Conservation (phyloP, 2,888 invertebrate genomes). For the Melinaea marsaeus region DNA sequence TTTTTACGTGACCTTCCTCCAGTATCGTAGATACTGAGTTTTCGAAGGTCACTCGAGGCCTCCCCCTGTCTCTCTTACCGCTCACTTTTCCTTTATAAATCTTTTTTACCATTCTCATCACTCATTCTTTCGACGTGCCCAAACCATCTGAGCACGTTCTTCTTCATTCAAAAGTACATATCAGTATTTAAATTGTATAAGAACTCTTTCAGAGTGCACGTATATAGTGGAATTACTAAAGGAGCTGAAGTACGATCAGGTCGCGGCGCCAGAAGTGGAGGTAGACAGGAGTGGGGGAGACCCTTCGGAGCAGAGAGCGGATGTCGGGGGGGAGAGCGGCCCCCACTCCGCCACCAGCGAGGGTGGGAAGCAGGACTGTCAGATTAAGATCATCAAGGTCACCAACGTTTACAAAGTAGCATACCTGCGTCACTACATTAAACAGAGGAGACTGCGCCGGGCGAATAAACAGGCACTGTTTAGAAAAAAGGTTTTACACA, state of each 20-base stretch:
- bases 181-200: conserved; percentile 17
- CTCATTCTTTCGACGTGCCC: too few relatives aligned
- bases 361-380: conserved; percentile 52
- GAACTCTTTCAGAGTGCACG: conserved; percentile 50
- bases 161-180: background rate
- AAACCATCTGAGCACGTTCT: too few relatives aligned
- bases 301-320: conserved; percentile 41
- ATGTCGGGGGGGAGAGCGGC: background rate
- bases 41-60: too few relatives aligned
- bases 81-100: too few relatives aligned
- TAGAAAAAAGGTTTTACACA: conserved; percentile 56
- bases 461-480: conserved; percentile 57
- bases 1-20: too few relatives aligned
- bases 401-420: conserved; percentile 70
- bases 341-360: conserved; percentile 47
- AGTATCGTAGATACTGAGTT: too few relatives aligned
- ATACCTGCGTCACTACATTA: conserved; percentile 64
- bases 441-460: conserved; percentile 58
- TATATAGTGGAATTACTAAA: conserved; percentile 55
- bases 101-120: too few relatives aligned
- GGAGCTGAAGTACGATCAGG: conserved; percentile 48
- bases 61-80: too few relatives aligned
- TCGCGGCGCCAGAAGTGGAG: conserved; percentile 37
- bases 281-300: conserved; percentile 45
- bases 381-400: conserved; percentile 64